phyloP scores from a whole-genome alignment of 2,888 invertebrate species.

The Nezara viridula region DNA sequence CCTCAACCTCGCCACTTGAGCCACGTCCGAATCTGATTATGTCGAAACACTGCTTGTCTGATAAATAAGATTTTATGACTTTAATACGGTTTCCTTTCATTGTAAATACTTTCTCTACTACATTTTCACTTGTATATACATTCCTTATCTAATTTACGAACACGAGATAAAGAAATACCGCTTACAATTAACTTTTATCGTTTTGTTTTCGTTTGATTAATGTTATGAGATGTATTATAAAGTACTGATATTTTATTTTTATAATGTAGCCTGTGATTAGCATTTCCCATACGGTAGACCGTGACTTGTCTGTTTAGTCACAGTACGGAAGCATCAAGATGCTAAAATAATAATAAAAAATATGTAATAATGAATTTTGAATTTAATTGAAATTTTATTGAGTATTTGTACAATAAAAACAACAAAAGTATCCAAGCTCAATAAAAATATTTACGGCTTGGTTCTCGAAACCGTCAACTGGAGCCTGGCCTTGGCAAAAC shows the following conservation, averaged over 20 bases:
- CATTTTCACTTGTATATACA: conserved; percentile 8
- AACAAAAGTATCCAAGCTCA: too few relatives aligned
- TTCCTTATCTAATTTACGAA: background rate
- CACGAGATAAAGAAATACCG: background rate
- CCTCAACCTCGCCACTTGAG: background rate
- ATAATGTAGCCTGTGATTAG: too few relatives aligned
- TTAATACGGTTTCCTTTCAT: conserved; percentile 14
- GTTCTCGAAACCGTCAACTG: too few relatives aligned
- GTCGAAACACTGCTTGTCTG: background rate
- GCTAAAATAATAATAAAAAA: too few relatives aligned
- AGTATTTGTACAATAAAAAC: too few relatives aligned
- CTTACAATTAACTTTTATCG: background rate
- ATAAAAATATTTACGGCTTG: too few relatives aligned
- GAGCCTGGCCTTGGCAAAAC: too few relatives aligned
- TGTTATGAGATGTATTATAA: background rate
- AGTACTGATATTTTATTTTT: background rate
- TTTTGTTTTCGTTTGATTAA: background rate
- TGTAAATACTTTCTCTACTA: background rate
- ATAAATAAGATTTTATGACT: conserved; percentile 9
- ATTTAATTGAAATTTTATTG: too few relatives aligned
- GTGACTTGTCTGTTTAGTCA: too few relatives aligned
- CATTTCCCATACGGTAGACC: too few relatives aligned
- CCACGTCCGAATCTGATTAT: conserved; percentile 8
- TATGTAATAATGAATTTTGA: too few relatives aligned
- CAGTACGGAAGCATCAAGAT: too few relatives aligned